phyloP scores from a whole-genome alignment of 2,888 invertebrate species.

The Schrankia costaestrigalis region DNA sequence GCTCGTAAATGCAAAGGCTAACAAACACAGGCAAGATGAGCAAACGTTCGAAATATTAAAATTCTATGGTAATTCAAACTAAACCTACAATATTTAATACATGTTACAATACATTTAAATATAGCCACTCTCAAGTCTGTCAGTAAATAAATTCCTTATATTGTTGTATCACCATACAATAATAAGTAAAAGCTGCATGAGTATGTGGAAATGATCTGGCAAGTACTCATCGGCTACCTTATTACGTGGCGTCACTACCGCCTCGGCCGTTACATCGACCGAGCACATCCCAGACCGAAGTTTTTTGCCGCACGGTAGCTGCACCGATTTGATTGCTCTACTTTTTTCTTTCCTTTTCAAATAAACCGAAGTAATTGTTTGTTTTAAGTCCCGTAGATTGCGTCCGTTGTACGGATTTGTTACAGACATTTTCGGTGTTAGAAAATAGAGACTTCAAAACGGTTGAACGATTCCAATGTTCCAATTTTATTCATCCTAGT shows the following conservation, averaged over 20 bases:
- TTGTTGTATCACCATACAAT: conserved; percentile 23
- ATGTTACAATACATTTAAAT: no score
- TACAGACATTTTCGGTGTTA: conserved; percentile 66
- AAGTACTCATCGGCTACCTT: conserved; percentile 54
- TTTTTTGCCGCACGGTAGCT: conserved; percentile 74
- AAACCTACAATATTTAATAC: no score
- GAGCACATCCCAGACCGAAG: conserved; percentile 52
- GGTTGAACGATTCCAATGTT: conserved; percentile 50
- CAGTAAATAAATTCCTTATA: no score
- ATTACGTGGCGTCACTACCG: conserved; percentile 50
- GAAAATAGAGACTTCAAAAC: conserved; percentile 72
- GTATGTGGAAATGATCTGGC: conserved; percentile 40
- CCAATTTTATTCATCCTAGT: conserved; percentile 32
- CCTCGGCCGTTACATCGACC: conserved; percentile 52
- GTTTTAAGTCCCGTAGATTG: conserved; percentile 76
- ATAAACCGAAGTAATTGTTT: conserved; percentile 79
- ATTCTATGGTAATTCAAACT: no score
- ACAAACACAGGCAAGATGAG: no score
- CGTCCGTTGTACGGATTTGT: conserved; percentile 70
- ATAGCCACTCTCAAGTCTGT: no score
- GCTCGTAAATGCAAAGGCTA: no score
- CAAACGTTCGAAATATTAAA: no score
- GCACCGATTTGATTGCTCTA: conserved; percentile 75
- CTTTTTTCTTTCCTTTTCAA: conserved; percentile 75
- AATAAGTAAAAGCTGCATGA: conserved; percentile 31